Base-by-base conservation (phyloP, 2,888 invertebrate species). In the Andricus curvator region DNA sequence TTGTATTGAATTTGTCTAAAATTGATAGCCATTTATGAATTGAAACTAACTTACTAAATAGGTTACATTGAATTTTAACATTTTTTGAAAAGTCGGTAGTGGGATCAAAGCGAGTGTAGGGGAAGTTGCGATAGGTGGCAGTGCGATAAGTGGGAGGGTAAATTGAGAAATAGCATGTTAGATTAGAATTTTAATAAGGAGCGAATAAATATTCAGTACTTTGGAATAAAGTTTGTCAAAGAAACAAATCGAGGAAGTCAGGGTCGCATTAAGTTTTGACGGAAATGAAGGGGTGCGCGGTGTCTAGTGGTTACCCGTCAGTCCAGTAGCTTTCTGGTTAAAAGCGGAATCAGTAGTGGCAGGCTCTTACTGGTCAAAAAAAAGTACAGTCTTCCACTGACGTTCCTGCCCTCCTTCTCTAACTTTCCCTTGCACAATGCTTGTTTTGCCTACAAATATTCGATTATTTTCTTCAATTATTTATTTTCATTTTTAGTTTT, bases 271-370 rank as follows among this genome's bases (percentile, higher is more conserved):
- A 79, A 51, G 44, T 79, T 60, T 79, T 15, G 37, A 60, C 74
- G 62, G 41, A 48, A 62, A 17, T 76, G 79, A 60, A 76, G 65
- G 51, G 44, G 56, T 78, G 67, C 33, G 56, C 41, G 25, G 62
- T 25, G 41, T 44, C 51, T 44, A 76, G 78, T 80, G 29, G 67
- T 79, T 81, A 79, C 66, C 76, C 51, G 77, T 70, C 74, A 78
- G 83, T 70, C 80, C 79, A 37, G 77, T 66, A 78, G 66, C 60
- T 80, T 83, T 77, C 78, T 66, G 77, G 81, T 51, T 77, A 80
- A 68, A 81, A 60, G 41, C 67, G 29, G 56, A 78, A 62, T 64
- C 66, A 80, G 80, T 83, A 64, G 83, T 82, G 76, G 77, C 76
- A 62, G 60, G 65, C 79, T 65, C 64, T 79, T 76, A 48, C 76